Conservation (phyloP, 2,888 invertebrate genomes). For the Erebia aethiops region DNA sequence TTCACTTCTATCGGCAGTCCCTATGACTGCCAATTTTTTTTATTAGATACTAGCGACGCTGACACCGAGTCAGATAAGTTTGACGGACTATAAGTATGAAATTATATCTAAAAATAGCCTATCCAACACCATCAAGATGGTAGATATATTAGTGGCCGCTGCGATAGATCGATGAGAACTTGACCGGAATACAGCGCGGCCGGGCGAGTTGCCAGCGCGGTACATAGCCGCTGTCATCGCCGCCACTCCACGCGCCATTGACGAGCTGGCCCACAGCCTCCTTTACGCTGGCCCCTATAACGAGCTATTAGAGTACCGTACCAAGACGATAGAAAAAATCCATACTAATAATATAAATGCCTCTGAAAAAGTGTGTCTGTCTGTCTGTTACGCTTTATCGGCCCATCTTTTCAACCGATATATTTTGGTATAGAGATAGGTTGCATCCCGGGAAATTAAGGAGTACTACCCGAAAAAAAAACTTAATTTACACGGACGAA, state of each 20-base stretch:
- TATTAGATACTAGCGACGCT: too few species aligned
- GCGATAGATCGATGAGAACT: background rate
- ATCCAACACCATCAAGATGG: background rate
- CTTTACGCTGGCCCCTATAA: background rate
- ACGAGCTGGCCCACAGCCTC: background rate
- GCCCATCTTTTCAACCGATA: too few species aligned
- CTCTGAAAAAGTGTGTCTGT: too few species aligned
- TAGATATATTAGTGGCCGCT: background rate
- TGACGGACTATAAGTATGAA: background rate
- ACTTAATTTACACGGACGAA: too few species aligned
- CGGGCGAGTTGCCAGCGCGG: constrained; percentile 2
- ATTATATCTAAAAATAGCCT: background rate
- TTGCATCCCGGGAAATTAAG: too few species aligned
- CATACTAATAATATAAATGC: too few species aligned
- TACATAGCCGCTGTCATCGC: constrained; percentile 1
- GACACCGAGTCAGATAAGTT: too few species aligned
- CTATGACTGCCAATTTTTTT: too few species aligned
- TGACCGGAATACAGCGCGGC: background rate
- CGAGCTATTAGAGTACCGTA: background rate
- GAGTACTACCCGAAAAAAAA: too few species aligned
- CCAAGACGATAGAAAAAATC: background rate
- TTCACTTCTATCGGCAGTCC: too few species aligned
- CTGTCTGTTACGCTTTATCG: too few species aligned
- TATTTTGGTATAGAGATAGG: too few species aligned
- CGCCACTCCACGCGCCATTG: background rate